Evolutionary conservation across 2,113 vertebrate genomes (phyloP), one percentile per base, ranked within the genome.

Genomic region (Rana temporaria): DNA sequence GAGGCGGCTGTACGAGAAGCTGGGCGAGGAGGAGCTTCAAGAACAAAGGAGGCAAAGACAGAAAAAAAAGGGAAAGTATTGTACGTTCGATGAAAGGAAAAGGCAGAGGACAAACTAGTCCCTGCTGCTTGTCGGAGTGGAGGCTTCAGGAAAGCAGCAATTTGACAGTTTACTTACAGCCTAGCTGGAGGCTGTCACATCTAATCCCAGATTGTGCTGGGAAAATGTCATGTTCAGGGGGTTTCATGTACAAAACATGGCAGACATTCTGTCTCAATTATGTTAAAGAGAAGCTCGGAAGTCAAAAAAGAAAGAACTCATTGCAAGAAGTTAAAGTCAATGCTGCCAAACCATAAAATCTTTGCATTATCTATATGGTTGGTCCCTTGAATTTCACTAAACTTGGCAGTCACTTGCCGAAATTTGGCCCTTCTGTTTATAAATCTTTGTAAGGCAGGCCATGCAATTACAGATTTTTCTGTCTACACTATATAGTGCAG

Each of bases 11-110:
- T 48, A 48, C 42, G 42, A 48, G 18, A 60, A n/a, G 57, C 18
- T 48, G 22, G 18, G 53, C 90, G 38, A 52, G 85, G 0, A 48
- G 85, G 53, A 86, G 64, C 57, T 42, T 24, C 0, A 55, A 81
- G 34, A 74, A 65, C 19, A 68, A 77, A 64, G 65, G 26, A 32
- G 9, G 0, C 18, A 24, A 42, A 38, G 53, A 32, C 52, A 75
- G 55, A 17, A 67, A 62, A 15, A 84, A 48, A 42, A 78, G 0
- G 71, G 81, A 11, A 86, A 52, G 86, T 53, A 57, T n/a, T 72
- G 52, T 85, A 85, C 68, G 2, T 6, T 38, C 34, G 2, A 87
- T 84, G 70, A 77, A 48, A 1, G 57, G 32, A 20, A 6, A 22
- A 14, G 14, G 20, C 60, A 3, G n/a, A 30, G 52, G 12, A 1